Conservation (phyloP, 2,888 invertebrate genomes). For the Netelia fuscicornis region DNA sequence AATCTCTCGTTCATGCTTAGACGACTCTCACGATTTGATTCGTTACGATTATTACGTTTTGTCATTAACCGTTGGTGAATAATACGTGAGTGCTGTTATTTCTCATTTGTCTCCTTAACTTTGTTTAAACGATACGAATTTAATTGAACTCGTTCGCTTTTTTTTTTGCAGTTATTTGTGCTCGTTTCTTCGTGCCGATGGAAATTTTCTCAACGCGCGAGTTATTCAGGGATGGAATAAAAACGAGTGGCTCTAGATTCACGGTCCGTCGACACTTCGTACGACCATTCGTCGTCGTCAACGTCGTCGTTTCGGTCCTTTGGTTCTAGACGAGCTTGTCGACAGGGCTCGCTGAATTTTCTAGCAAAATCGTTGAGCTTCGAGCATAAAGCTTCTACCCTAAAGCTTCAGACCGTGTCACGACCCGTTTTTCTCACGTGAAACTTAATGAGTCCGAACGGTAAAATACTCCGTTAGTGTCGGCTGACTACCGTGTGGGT, state of each 20-base stretch:
- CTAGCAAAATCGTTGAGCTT: not conserved
- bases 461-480: not conserved
- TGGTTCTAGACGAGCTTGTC: conserved; percentile 1
- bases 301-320: not conserved
- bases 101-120: not conserved
- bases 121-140: not conserved
- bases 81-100: not conserved
- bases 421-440: conserved; percentile 3
- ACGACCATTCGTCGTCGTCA: conserved; percentile 13
- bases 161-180: conserved; percentile 20
- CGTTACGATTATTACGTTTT: conserved; percentile 43
- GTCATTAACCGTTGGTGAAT: conserved; percentile 46
- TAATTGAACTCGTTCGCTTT: conserved; percentile 43
- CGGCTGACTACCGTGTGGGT: not conserved
- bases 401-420: not conserved
- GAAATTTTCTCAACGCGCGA: conserved; percentile 4
- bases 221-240: not conserved
- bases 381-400: not conserved
- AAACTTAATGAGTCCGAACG: conserved; percentile 3
- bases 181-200: not conserved
- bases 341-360: conserved; percentile 11
- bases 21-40: conserved; percentile 49
- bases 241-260: conserved; percentile 20
- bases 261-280: conserved; percentile 15
- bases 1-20: conserved; percentile 32